Evolutionary conservation across 2,113 vertebrate species (phyloP).

Genomic region (Kryptolebias marmoratus): DNA sequence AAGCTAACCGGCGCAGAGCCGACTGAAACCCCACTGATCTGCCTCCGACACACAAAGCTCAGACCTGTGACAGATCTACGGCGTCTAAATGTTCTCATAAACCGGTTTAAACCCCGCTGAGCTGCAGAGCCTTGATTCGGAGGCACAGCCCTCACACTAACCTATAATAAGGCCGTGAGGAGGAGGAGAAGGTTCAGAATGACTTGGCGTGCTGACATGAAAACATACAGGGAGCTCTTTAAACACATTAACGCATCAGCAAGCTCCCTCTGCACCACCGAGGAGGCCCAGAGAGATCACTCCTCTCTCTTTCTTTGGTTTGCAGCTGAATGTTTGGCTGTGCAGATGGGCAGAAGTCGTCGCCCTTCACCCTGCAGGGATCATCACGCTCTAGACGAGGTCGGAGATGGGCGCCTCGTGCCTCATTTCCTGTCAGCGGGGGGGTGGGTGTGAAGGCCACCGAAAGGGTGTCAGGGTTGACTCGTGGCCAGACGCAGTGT

Average conservation of each 20-base stretch:
- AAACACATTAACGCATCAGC: conserved; percentile 29
- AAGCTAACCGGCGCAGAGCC: background rate
- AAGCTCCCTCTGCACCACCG: conserved; percentile 2
- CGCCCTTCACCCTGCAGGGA: conserved; percentile 45
- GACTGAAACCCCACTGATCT: background rate
- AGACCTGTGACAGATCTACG: background rate
- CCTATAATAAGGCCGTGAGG: conserved; percentile 52
- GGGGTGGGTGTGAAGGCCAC: conserved; percentile 37
- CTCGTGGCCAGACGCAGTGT: conserved; percentile 59
- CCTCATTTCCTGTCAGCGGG: conserved; percentile 67
- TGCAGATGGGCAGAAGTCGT: conserved; percentile 4
- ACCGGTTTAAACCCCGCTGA: background rate
- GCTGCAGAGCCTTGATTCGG: conserved; percentile 2
- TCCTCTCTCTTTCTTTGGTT: background rate
- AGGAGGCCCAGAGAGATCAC: conserved; percentile 20
- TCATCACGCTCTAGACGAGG: conserved; percentile 60
- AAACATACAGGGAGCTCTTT: conserved; percentile 4
- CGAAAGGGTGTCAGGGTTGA: conserved; percentile 58
- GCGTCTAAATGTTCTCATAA: conserved; percentile 18
- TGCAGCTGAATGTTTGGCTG: background rate
- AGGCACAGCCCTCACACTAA: conserved; percentile 49
- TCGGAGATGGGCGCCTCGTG: conserved; percentile 32
- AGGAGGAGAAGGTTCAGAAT: conserved; percentile 18
- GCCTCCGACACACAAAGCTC: conserved; percentile 13
- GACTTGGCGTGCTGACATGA: conserved; percentile 15